phyloP scores from a whole-genome alignment of 2,888 invertebrate genomes.

The Drosophila emarginata region DNA sequence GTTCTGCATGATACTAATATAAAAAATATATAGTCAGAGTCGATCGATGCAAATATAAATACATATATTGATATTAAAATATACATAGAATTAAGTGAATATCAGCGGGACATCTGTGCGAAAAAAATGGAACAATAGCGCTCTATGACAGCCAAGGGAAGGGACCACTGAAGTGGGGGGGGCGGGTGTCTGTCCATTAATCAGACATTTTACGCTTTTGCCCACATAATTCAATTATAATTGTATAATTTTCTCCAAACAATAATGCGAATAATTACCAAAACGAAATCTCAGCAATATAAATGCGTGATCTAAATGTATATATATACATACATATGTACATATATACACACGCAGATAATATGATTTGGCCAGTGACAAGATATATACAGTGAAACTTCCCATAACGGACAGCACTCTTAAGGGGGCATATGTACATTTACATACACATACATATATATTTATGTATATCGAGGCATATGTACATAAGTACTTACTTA shows the following conservation, averaged over 20 bases:
- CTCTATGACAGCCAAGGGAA: not conserved
- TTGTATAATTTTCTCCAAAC: constrained; percentile 8
- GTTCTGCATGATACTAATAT: constrained; percentile 39
- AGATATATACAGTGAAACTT: no score
- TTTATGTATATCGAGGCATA: not conserved
- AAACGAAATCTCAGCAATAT: not conserved
- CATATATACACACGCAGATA: not conserved
- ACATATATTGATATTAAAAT: constrained; percentile 32
- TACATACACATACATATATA: not conserved
- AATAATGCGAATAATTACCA: constrained; percentile 9
- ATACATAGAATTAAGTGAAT: constrained; percentile 31
- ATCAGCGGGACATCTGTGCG: constrained; percentile 42
- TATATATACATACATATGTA: not conserved
- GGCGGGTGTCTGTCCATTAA: constrained; percentile 48
- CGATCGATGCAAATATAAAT: constrained; percentile 34
- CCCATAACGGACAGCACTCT: no score
- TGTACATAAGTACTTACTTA: constrained; percentile 1
- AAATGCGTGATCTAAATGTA: not conserved
- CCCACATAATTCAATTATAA: constrained; percentile 63
- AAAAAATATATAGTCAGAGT: constrained; percentile 17
- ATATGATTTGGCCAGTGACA: no score
- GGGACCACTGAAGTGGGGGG: not conserved
- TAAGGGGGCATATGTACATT: no score
- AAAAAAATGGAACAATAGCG: not conserved
- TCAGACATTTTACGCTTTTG: constrained; percentile 53